Base-by-base conservation (phyloP, 2,888 invertebrate genomes). In the Campaea margaritaria region DNA sequence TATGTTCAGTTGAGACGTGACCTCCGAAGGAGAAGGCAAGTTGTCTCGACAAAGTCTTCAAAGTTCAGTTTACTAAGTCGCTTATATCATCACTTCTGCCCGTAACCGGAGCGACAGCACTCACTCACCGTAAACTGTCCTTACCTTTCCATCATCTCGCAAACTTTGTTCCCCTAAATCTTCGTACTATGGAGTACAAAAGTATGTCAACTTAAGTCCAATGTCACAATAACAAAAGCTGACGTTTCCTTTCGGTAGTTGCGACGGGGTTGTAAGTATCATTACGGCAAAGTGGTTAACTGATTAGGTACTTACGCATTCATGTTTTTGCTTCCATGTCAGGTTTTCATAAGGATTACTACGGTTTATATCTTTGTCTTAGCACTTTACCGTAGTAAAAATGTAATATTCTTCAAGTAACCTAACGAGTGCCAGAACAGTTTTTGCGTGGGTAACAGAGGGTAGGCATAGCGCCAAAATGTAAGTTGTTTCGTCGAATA, bases 31-130 rank as follows among this genome's bases (percentile, higher is more conserved):
- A 43, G 5, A 21, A 43, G 12, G 43, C 15, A 41, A 38, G 38
- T 38, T 14, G 13, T 12, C n/a, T 10, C 36, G 34, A 34, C 21
- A 44, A 49, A 48, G 31, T 31, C 43, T 44, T 48, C 15, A 5
- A 21, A 21, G 21, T 21, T 21, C 21, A 21, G 21, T 21, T 21
- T 21, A 21, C 21, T 14, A 49, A 59, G 49, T 53, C 38, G 3
- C 53, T 49, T 46, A 49, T 27, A 15, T 54, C 53, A 45, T 44
- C 49, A 52, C 14, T 49, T 36, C 41, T 49, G 39, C 16, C 16
- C 41, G 11, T 59, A 54, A 54, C 54, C 46, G 34, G 54, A 50
- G 49, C 54, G 59, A 59, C 53, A 59, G 59, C 45, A 41, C 39
- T 49, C 45, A 36, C 44, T 49, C 54, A 59, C 54, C 54, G 44